Evolutionary conservation across 2,888 invertebrate species (phyloP).

Genomic region (Abrostola tripartita): DNA sequence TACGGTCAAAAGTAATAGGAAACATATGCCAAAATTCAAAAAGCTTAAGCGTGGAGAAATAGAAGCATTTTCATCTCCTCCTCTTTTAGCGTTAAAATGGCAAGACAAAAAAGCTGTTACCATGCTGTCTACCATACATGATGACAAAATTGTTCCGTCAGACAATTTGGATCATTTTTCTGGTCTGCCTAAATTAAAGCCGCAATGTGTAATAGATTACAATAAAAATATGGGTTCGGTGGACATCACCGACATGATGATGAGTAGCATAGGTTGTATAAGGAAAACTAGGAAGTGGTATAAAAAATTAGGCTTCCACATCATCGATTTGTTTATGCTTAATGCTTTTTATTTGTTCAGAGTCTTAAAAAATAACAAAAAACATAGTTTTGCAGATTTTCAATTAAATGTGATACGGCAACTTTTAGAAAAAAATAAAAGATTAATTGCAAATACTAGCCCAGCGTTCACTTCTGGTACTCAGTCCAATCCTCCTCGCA

Average conservation of each 20-base stretch:
- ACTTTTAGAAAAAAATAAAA: too few relatives aligned
- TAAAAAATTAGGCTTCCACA: too few relatives aligned
- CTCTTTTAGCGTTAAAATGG: constrained; percentile 61
- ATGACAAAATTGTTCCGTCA: constrained; percentile 39
- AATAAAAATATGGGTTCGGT: constrained; percentile 64
- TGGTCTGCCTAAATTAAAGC: constrained; percentile 44
- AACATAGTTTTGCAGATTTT: too few relatives aligned
- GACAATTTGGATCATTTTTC: constrained; percentile 36
- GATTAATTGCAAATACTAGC: too few relatives aligned
- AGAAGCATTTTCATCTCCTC: constrained; percentile 25
- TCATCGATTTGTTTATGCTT: too few relatives aligned
- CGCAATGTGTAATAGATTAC: constrained; percentile 56
- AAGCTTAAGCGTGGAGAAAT: constrained; percentile 37
- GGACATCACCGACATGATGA: constrained; percentile 64
- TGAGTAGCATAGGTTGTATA: constrained; percentile 58
- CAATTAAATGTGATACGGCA: too few relatives aligned
- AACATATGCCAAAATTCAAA: constrained; percentile 49
- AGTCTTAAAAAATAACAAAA: too few relatives aligned
- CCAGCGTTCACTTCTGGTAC: too few relatives aligned
- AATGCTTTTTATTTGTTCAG: too few relatives aligned
- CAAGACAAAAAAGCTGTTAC: constrained; percentile 61
- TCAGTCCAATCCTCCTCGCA: too few relatives aligned
- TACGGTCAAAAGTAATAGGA: constrained; percentile 46
- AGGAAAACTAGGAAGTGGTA: constrained; percentile 66
- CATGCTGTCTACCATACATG: constrained; percentile 44